Percentiles rank a stretch among this genome's conserved stretches.
These are phyloP conservation scores for Drepana falcataria DNA, from an alignment of 2,888 invertebrate genomes.

Conservation along the genomic window DNA sequence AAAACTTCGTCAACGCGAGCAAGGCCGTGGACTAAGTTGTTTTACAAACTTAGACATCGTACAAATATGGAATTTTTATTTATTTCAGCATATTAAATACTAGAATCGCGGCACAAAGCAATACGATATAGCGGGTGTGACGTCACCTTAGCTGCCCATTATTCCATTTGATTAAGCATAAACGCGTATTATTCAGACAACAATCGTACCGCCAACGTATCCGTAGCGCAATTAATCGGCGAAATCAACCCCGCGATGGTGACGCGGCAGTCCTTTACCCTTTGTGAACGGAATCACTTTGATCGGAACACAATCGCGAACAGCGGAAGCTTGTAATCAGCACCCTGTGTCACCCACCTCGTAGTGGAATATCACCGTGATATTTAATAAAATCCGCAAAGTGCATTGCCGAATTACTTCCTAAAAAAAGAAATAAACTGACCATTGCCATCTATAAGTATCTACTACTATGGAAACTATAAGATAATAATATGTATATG, in stretches of 20 bases:
- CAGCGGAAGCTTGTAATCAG: constrained; percentile 56
- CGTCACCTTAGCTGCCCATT: constrained; percentile 6
- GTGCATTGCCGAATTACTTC: constrained; percentile 1
- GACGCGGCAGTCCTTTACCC: constrained; percentile 61
- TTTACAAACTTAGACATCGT: too few relatives aligned
- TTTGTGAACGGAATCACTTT: constrained; percentile 68
- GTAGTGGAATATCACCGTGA: constrained; percentile 29
- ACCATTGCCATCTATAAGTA: background rate
- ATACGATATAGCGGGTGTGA: background rate
- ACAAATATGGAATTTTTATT: too few relatives aligned
- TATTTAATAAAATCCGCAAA: constrained; percentile 23
- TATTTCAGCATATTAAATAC: too few relatives aligned
- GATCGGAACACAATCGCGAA: constrained; percentile 53
- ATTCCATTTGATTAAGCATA: constrained; percentile 19
- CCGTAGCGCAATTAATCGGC: constrained; percentile 55
- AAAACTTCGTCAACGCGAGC: too few relatives aligned
- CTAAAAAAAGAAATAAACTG: constrained; percentile 6
- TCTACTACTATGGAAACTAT: too few relatives aligned
- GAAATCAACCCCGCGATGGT: constrained; percentile 37
- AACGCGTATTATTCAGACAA: constrained; percentile 28
- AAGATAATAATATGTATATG: too few relatives aligned
- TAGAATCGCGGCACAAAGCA: background rate
- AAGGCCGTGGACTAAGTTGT: too few relatives aligned
- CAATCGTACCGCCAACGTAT: constrained; percentile 25
- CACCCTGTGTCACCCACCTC: constrained; percentile 45